Evolutionary conservation across 2,888 invertebrate species (phyloP), one percentile per base, ranked within the genome.

Genomic region (Lissonota sp.): DNA sequence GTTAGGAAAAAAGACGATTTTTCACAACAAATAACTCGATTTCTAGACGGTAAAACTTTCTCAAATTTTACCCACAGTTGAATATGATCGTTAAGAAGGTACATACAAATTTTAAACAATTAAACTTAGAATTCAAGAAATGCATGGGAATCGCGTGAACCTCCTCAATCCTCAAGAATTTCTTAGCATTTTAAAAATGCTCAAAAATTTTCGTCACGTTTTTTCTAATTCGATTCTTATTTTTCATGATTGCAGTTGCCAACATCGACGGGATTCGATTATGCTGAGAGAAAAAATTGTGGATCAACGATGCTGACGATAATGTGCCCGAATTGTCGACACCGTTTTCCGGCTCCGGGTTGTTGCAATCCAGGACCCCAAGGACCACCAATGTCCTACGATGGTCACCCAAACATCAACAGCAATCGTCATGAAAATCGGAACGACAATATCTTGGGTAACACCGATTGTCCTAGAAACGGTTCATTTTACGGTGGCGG

Each of bases 301-400:
- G 16, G 12, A 51, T 44, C 7, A 80, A 88, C 78, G 80, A 91
- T 91, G 91, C 85, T 92, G 94, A 95, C 93, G 94, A 94, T 94
- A 91, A 93, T 93, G 93, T 96, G 96, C 91, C 96, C 96, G 82
- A 95, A 95, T 93, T 96, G 96, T 93, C 94, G 95, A 91, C 95
- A 95, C 93, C 94, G 95, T 84, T 94, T 94, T 90, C 91, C 92
- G 91, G 93, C 90, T 26, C 84, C 88, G 5, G 90, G 90, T 51
- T 91, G 91, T 83, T 92, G 90, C 76, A 87, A 84, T 82, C 86
- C 87, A 8, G 80, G 53, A 42, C 63, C 82, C 26, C 80, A 71
- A 63, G 53, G 62, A 12, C 26, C 46, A 37, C 26, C 80, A 71
- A 60, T 46, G 62, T 10, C 26, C 46, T 12, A 60, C 72, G 51